Evolutionary conservation across 2,113 vertebrate genomes (phyloP), one percentile per base, ranked within the genome.

Genomic region (Ictalurus punctatus): DNA sequence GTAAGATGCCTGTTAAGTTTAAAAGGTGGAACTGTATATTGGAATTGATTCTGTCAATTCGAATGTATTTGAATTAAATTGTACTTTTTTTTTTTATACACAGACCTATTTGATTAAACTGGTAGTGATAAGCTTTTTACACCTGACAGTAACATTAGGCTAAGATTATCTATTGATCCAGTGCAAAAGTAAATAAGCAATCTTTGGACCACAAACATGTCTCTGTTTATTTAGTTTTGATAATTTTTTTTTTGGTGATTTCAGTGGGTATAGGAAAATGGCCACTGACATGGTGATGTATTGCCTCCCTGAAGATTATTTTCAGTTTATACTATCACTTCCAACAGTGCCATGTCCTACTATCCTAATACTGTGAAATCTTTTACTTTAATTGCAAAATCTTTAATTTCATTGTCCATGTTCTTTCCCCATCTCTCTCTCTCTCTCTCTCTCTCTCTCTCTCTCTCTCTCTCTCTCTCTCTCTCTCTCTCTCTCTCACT

Each of bases 321-420:
- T 65, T 65, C 61, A 25, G 27, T 25, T 65, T n/a, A 67, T 67
- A n/a, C 9, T 27, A 67, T 14, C 13, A 30, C n/a, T 30, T 81
- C 59, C 13, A 13, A 44, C 37, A 44, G 2, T 34, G 84, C 37
- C 2, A 9, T 69, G 54, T 40, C 69, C 23, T 40, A n/a, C 25
- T 59, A 40, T 40, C 21, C 23, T 59, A 44, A 73, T 86, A 40
- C 54, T 86, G 25, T 84, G 40, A 84, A 84, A 84, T 84, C 27
- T 69, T 48, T 44, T 54, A 63, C 54, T 54, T 44, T 80, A 7
- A 34, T 34, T 71, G 14, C 4, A 17, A 19, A 63, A 10, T 61
- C 54, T 21, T 52, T 7, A 1, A 73, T 40, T 7, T 40, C 34
- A 34, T 61, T 52, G 13, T 16, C 34, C 19, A 17, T 69, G 71